A percentile compares a stretch with the other conserved stretches of the same genome.
Evolutionary conservation across 2,797 vertebrate species (phyloP).

Genomic region (Lemur catta): DNA sequence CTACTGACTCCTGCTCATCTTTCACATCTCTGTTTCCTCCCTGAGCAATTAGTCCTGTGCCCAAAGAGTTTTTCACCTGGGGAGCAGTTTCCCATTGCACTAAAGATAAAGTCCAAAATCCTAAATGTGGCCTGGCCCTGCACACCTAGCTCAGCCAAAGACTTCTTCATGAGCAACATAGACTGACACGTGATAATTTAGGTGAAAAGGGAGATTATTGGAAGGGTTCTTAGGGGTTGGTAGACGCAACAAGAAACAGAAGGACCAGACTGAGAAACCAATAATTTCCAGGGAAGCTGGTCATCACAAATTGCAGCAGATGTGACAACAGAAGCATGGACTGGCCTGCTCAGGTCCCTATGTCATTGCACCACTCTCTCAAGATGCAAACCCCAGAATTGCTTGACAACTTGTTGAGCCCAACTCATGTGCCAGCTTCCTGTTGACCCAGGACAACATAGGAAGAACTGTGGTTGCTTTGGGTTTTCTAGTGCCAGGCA

Average conservation of each 20-base stretch:
- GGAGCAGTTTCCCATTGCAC: background rate
- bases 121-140: background rate
- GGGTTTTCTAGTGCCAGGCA: background rate
- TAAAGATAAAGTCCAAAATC: background rate
- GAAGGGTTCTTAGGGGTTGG: background rate
- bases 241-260: background rate
- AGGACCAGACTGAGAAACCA: too few species aligned
- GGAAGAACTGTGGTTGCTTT: too few species aligned
- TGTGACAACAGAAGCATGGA: background rate
- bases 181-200: background rate
- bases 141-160: background rate
- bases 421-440: background rate
- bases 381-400: background rate
- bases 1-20: too few species aligned
- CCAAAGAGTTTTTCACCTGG: background rate
- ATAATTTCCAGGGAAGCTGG: background rate
- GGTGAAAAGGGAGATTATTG: background rate
- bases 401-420: background rate
- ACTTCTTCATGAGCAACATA: background rate
- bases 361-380: rapidly evolving
- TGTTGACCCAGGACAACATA: background rate
- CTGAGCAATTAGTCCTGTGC: background rate
- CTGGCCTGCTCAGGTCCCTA: background rate
- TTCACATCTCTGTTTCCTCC: background rate
- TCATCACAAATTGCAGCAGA: background rate